Conservation (phyloP, 2,888 invertebrate species). For the Spilosoma lubricipeda region DNA sequence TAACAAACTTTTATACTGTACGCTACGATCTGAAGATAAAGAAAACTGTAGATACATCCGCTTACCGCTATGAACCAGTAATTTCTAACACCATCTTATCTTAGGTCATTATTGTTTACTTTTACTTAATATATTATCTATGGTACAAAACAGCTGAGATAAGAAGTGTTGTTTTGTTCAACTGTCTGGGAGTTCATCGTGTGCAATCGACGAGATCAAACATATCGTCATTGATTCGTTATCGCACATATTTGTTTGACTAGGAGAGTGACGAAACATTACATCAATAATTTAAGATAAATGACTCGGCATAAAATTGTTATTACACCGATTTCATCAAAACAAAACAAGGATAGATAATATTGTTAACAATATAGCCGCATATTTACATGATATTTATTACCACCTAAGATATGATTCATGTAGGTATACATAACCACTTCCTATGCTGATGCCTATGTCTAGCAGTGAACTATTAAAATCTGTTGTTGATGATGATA, state of each 20-base stretch:
- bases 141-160: conserved; percentile 3
- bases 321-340: not conserved
- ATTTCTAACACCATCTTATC: not conserved
- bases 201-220: not conserved
- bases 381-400: no score
- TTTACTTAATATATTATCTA: conserved; percentile 2
- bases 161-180: conserved; percentile 2
- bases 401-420: no score
- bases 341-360: not conserved
- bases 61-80: not conserved
- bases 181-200: not conserved
- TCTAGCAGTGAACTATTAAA: no score
- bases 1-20: not conserved
- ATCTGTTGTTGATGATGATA: no score
- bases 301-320: not conserved
- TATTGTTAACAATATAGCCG: no score
- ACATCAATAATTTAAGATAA: not conserved
- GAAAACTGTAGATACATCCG: not conserved
- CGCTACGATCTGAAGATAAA: not conserved
- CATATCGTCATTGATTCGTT: not conserved
- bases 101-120: conserved; percentile 7
- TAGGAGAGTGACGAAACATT: not conserved
- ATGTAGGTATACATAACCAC: no score
- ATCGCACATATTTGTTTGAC: not conserved
- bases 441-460: no score